phyloP scores from a whole-genome alignment of 2,888 invertebrate genomes.

The Torymus aiolomorphi region DNA sequence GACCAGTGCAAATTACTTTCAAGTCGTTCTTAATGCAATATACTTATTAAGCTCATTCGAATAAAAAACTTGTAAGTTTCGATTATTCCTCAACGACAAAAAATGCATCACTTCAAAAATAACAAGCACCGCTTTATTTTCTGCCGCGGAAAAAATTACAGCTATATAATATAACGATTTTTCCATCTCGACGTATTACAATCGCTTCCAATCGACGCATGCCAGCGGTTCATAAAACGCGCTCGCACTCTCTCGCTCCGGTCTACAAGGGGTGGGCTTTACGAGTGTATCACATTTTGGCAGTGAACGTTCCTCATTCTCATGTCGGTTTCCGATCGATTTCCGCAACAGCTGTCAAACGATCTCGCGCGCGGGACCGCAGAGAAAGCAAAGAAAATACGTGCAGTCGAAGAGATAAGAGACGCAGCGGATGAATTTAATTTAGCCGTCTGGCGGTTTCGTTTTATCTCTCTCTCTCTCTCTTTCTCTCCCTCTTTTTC shows the following conservation, averaged over 20 bases:
- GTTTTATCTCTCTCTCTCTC: too few relatives aligned
- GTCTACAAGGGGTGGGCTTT: slow-evolving; percentile 65
- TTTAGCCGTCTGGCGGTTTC: too few relatives aligned
- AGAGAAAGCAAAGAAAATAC: too few relatives aligned
- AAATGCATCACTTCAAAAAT: not conserved
- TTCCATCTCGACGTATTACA: too few relatives aligned
- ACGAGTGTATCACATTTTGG: slow-evolving; percentile 74
- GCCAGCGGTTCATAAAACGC: slow-evolving; percentile 35
- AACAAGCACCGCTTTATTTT: not conserved
- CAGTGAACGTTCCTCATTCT: slow-evolving; percentile 70
- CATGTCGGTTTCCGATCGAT: slow-evolving; percentile 3
- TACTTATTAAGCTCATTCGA: too few relatives aligned
- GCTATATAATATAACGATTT: too few relatives aligned
- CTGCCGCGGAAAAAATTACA: not conserved
- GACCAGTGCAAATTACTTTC: not conserved
- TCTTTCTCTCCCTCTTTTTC: too few relatives aligned
- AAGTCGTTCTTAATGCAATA: too few relatives aligned
- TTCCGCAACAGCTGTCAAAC: not conserved
- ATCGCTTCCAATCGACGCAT: slow-evolving; percentile 45
- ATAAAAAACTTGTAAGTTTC: too few relatives aligned
- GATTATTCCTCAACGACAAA: too few relatives aligned
- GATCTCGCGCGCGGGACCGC: not conserved
- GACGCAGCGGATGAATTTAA: too few relatives aligned
- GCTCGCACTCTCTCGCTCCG: slow-evolving; percentile 65
- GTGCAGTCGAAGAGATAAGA: too few relatives aligned